phyloP scores from a whole-genome alignment of 2,113 vertebrate species.

The Phylloscopus whistleri region DNA sequence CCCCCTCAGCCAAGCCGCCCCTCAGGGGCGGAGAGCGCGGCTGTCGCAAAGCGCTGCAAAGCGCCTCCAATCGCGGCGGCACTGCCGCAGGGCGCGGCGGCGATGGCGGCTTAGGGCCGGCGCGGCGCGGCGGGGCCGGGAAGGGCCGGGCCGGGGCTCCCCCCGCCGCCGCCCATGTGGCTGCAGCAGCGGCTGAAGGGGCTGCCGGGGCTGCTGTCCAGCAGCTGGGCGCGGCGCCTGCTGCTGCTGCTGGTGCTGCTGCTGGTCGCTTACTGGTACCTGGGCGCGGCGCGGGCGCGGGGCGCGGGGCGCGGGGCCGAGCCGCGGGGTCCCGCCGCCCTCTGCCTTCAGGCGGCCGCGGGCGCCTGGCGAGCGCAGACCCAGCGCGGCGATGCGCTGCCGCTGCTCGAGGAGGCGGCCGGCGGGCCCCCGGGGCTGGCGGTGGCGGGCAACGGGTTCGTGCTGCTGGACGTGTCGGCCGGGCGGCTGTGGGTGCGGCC shows the following conservation, averaged over 20 bases:
- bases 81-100: background rate
- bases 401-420: background rate
- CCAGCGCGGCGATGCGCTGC: background rate
- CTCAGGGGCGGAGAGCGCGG: background rate
- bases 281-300: constrained; percentile 61
- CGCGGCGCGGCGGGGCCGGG: background rate
- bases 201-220: constrained; percentile 90
- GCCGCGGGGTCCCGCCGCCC: background rate
- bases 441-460: background rate
- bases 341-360: background rate
- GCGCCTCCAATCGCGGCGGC: constrained; percentile 11
- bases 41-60: background rate
- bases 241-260: constrained; percentile 78
- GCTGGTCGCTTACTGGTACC: constrained; percentile 86
- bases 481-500: background rate
- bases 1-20: background rate
- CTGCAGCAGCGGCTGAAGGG: constrained; percentile 92
- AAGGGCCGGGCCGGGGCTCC: background rate
- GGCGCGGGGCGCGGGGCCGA: constrained; percentile 59
- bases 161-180: constrained; percentile 78
- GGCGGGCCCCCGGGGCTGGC: background rate
- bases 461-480: background rate
- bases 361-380: background rate
- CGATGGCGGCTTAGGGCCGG: background rate
- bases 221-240: constrained; percentile 90